Percentiles rank a stretch among this genome's conserved stretches.
phyloP scores from a whole-genome alignment of 2,113 vertebrate genomes.

The Dipodomys merriami region DNA sequence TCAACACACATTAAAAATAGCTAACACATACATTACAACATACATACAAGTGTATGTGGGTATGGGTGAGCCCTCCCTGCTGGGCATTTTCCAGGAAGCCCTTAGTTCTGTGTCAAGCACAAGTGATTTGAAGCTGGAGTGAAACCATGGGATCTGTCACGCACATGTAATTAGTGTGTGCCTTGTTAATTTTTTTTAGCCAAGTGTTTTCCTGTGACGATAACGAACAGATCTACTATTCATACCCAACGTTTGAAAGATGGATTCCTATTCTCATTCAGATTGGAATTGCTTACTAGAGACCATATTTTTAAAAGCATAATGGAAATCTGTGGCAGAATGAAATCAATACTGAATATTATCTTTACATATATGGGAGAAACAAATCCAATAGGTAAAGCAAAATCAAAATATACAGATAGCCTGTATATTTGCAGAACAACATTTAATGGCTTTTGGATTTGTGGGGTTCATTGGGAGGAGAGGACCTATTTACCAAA shows the following conservation, averaged over 20 bases:
- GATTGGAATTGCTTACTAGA: conserved; percentile 44
- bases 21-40: neutral
- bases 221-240: conserved; percentile 41
- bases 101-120: neutral
- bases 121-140: neutral
- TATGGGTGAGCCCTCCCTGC: neutral
- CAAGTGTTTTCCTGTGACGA: neutral
- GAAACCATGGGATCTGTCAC: neutral
- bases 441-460: conserved; percentile 33
- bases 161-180: neutral
- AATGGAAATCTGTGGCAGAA: conserved; percentile 28
- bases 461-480: neutral
- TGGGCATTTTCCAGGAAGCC: conserved; percentile 23
- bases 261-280: conserved; percentile 60
- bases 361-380: conserved; percentile 50
- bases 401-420: conserved; percentile 36
- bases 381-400: conserved; percentile 45
- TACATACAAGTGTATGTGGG: no score
- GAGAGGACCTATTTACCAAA: conserved; percentile 33
- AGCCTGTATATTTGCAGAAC: neutral
- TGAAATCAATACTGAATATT: conserved; percentile 60
- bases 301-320: conserved; percentile 33
- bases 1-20: neutral
- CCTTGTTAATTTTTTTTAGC: neutral
- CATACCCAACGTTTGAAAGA: neutral